phyloP scores from a whole-genome alignment of 2,113 vertebrate genomes.

The Taxidea taxus region DNA sequence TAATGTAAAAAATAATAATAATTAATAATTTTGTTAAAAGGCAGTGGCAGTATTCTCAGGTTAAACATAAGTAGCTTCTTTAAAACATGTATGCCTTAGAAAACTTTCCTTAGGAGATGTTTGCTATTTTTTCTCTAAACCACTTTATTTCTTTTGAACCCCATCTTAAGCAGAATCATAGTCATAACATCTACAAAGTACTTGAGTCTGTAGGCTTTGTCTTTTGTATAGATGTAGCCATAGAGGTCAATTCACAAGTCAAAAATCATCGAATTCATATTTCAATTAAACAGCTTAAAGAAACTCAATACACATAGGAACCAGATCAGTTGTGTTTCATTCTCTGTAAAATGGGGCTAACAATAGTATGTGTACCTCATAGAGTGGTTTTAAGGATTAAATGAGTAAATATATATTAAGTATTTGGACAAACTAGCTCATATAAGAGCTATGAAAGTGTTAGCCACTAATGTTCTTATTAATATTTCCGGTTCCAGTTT shows the following conservation, averaged over 20 bases:
- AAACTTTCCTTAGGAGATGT: not conserved
- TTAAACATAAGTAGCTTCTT: not conserved
- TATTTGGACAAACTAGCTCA: constrained; percentile 26
- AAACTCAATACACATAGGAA: not conserved
- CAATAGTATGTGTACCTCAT: not conserved
- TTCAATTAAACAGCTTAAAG: not conserved
- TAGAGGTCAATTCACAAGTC: not conserved
- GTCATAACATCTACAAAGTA: not conserved
- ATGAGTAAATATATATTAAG: constrained; percentile 12
- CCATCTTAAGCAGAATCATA: not conserved
- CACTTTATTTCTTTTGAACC: not conserved
- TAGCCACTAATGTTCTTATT: not conserved
- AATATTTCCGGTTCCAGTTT: not conserved
- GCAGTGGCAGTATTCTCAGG: not conserved
- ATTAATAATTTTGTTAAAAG: not conserved
- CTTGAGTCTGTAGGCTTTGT: not conserved
- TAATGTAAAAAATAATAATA: too few species aligned
- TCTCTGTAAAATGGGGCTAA: not conserved
- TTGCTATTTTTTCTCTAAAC: constrained; percentile 40
- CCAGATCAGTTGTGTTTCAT: not conserved
- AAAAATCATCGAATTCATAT: constrained; percentile 10
- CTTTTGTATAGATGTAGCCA: not conserved
- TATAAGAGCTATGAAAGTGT: not conserved
- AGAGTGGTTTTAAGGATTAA: not conserved
- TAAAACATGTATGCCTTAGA: not conserved